Base-by-base conservation (phyloP, 2,888 invertebrate genomes). In the Trissonchulus sp. region DNA sequence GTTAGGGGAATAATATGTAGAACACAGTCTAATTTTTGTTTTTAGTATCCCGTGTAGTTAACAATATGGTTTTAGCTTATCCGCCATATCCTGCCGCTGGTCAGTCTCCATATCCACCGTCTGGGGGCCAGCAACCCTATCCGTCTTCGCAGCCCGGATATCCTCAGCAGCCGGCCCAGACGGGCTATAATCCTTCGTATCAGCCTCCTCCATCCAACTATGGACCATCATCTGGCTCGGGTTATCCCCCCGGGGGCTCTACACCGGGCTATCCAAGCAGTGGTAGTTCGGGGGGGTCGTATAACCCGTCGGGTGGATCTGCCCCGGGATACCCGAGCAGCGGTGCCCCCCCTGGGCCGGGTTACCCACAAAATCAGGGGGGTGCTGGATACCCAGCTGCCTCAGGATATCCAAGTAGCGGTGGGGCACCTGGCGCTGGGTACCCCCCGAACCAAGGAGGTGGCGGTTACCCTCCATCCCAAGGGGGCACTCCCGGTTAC, bases 91-190 rank as follows among this genome's bases (percentile, higher is more conserved):
- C n/a, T n/a, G n/a, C n/a, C n/a, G n/a, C n/a, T n/a, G n/a, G n/a
- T n/a, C n/a, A n/a, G n/a, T n/a, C n/a, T n/a, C n/a, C n/a, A n/a
- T n/a, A n/a, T n/a, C n/a, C n/a, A n/a, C n/a, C n/a, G n/a, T n/a
- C n/a, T n/a, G n/a, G n/a, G n/a, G n/a, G n/a, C n/a, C n/a, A n/a
- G n/a, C n/a, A n/a, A n/a, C n/a, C n/a, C n/a, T n/a, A n/a, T n/a
- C n/a, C n/a, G n/a, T n/a, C n/a, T n/a, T n/a, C n/a, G n/a, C 73
- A 48, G 48, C 1, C 37, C 18, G 74, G 74, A n/a, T 73, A 73
- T 36, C 63, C 63, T 8, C 63, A 62, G 2, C 63, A 15, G 63
- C n/a, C 34, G 3, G 63, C 1, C 1, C n/a, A 33, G n/a, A 48
- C 30, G 2, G 71, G 71, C 37, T 35, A 37, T 28, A 2, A 34